Evolutionary conservation across 1,140 invertebrate species (phyloP).

Genomic region (Drosophila bipectinata): DNA sequence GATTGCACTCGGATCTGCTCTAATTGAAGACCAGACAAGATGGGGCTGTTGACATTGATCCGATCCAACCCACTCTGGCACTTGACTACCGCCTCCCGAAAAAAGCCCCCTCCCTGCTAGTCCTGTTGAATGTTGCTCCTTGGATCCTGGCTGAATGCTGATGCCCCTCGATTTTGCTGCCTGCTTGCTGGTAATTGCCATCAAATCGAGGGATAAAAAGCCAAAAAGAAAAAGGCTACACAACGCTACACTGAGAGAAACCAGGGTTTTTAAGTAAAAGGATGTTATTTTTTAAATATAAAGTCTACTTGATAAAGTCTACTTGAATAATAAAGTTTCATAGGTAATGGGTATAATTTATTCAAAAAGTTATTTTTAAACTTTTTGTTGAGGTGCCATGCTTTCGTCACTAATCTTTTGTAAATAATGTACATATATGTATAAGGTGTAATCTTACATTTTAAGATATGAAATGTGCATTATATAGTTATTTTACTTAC

Average conservation of each 20-base stretch:
- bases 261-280: too few species aligned
- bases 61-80: slow-evolving; percentile 6
- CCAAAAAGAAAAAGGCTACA: slow-evolving; percentile 28
- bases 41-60: slow-evolving; percentile 55
- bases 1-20: slow-evolving; percentile 43
- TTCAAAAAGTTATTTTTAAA: too few species aligned
- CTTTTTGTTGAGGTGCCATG: too few species aligned
- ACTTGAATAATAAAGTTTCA: too few species aligned
- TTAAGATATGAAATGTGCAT: too few species aligned
- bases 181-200: slow-evolving; percentile 49
- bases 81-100: neutral
- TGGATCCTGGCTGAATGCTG: slow-evolving; percentile 15
- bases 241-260: slow-evolving; percentile 7
- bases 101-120: neutral
- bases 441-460: too few species aligned
- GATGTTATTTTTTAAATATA: too few species aligned
- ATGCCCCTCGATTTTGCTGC: slow-evolving; percentile 18
- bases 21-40: slow-evolving; percentile 45
- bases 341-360: too few species aligned
- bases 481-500: too few species aligned
- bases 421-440: too few species aligned
- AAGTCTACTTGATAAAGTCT: too few species aligned
- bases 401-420: too few species aligned
- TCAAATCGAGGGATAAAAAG: slow-evolving; percentile 55
- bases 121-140: neutral